phyloP scores from a whole-genome alignment of 2,888 invertebrate genomes.

The Neoscelio sp. region DNA sequence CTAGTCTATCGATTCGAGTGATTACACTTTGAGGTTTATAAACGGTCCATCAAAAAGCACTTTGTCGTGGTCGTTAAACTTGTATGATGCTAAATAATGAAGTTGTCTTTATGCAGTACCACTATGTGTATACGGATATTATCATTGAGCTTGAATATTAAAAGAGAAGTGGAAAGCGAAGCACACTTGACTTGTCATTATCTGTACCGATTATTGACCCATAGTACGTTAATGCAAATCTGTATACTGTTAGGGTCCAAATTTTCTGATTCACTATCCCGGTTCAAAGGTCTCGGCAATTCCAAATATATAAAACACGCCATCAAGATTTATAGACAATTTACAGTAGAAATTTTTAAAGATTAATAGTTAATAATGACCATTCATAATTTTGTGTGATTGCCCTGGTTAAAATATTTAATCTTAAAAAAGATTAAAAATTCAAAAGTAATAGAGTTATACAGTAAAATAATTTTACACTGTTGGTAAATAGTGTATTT shows the following conservation, averaged over 20 bases:
- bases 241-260: not conserved
- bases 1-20: not conserved
- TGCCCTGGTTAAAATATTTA: no score
- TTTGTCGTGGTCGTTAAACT: conserved; percentile 21
- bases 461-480: no score
- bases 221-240: not conserved
- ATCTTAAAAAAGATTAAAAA: no score
- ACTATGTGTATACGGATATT: conserved; percentile 23
- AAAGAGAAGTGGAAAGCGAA: conserved; percentile 33
- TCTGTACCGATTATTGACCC: conserved; percentile 49
- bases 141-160: conserved; percentile 27
- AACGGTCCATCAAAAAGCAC: conserved; percentile 26
- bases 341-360: no score
- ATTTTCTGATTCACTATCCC: no score
- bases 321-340: no score
- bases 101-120: conserved; percentile 4
- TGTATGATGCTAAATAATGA: conserved; percentile 24
- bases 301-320: no score
- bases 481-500: no score
- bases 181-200: conserved; percentile 21
- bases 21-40: conserved; percentile 1
- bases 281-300: no score
- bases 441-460: no score
- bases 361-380: no score
- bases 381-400: no score